Percentiles rank a stretch among this genome's conserved stretches.
Conservation (phyloP, 2,113 vertebrate genomes). For the Sturnira hondurensis region DNA sequence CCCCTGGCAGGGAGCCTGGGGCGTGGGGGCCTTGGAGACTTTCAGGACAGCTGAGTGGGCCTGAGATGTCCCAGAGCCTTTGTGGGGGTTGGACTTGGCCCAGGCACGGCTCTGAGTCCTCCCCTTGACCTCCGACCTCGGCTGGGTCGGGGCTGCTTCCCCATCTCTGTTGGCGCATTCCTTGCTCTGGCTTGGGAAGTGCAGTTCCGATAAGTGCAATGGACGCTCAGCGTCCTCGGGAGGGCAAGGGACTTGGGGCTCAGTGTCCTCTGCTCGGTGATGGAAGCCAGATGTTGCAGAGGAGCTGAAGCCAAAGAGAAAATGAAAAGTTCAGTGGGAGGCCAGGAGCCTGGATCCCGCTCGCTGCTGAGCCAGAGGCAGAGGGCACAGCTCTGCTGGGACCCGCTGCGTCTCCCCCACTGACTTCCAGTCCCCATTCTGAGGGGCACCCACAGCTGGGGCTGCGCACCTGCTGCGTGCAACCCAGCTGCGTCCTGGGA, state of each 20-base stretch:
- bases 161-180: background rate
- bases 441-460: background rate
- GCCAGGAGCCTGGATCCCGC: background rate
- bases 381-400: background rate
- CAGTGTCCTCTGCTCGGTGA: background rate
- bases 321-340: background rate
- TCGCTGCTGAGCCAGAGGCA: rapidly evolving
- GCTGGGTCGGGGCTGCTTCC: background rate
- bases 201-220: background rate
- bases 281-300: background rate
- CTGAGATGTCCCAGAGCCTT: background rate
- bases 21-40: background rate
- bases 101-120: rapidly evolving
- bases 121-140: background rate
- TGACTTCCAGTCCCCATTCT: background rate
- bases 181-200: background rate
- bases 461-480: background rate
- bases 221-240: background rate
- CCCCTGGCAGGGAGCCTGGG: background rate
- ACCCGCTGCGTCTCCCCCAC: rapidly evolving
- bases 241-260: background rate
- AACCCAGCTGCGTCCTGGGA: background rate
- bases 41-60: background rate
- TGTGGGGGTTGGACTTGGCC: background rate
- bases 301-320: background rate